Conservation (phyloP, 2,113 vertebrate genomes). For the Jacana jacana region DNA sequence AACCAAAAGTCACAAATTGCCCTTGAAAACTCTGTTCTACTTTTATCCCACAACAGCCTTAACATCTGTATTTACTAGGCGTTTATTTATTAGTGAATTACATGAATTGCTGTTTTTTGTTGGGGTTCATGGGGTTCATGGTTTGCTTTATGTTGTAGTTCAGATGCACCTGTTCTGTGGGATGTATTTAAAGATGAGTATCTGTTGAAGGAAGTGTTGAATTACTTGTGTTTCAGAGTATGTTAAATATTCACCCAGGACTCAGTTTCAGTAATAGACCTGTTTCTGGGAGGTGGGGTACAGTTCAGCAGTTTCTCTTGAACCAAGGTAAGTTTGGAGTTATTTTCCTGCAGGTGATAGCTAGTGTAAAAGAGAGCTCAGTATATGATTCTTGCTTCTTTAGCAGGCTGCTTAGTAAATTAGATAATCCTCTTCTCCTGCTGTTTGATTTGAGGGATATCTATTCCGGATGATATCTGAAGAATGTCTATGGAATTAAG, state of each 20-base stretch:
- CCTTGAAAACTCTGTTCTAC: neutral
- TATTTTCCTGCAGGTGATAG: neutral
- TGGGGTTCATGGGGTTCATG: neutral
- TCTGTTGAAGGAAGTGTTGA: neutral
- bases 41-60: neutral
- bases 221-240: neutral
- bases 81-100: neutral
- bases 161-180: neutral
- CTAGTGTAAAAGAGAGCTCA: neutral
- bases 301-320: neutral
- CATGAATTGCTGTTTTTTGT: neutral
- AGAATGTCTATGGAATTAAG: neutral
- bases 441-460: neutral
- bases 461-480: neutral
- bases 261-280: neutral
- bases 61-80: neutral
- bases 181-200: neutral
- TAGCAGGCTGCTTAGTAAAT: neutral
- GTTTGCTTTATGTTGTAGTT: neutral
- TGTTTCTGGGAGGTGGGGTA: neutral
- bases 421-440: neutral
- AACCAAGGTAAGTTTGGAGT: neutral
- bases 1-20: neutral
- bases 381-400: neutral
- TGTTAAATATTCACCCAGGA: neutral